Percentiles rank a stretch among this genome's conserved stretches.
Evolutionary conservation across 2,113 vertebrate species (phyloP).

Genomic region (Ictalurus furcatus): DNA sequence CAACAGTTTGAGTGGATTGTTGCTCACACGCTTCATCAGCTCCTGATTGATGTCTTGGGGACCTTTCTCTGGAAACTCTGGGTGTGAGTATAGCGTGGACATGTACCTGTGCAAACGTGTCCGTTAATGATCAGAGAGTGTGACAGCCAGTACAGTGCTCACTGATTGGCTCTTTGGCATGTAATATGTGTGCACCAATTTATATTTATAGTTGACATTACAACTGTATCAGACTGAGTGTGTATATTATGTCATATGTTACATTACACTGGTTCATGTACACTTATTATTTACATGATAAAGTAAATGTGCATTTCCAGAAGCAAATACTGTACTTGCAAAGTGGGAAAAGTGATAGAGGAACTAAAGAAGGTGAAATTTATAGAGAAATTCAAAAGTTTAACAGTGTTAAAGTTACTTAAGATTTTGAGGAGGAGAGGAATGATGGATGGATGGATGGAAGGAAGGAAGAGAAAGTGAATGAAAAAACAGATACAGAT

Average conservation of each 20-base stretch:
- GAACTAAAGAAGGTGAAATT: neutral
- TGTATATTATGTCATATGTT: neutral
- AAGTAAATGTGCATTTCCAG: neutral
- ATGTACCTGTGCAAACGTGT: constrained; percentile 82
- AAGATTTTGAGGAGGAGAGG: neutral
- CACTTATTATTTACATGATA: neutral
- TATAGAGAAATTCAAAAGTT: neutral
- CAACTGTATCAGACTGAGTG: neutral
- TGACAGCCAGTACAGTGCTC: neutral
- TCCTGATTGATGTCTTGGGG: constrained; percentile 91
- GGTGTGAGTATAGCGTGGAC: constrained; percentile 92
- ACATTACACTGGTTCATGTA: neutral
- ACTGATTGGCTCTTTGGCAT: neutral
- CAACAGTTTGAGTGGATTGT: constrained; percentile 89
- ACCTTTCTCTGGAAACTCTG: constrained; percentile 90
- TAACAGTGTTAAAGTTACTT: neutral
- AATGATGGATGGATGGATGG: neutral
- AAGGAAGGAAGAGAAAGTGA: neutral
- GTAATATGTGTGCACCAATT: neutral
- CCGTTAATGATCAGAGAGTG: neutral
- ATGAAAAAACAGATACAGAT: neutral
- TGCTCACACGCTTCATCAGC: constrained; percentile 87
- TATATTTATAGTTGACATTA: neutral
- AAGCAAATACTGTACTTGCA: neutral
- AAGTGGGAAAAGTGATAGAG: neutral